Evolutionary conservation across 2,797 vertebrate genomes (phyloP).

Genomic region (Ispidina lecontei): DNA sequence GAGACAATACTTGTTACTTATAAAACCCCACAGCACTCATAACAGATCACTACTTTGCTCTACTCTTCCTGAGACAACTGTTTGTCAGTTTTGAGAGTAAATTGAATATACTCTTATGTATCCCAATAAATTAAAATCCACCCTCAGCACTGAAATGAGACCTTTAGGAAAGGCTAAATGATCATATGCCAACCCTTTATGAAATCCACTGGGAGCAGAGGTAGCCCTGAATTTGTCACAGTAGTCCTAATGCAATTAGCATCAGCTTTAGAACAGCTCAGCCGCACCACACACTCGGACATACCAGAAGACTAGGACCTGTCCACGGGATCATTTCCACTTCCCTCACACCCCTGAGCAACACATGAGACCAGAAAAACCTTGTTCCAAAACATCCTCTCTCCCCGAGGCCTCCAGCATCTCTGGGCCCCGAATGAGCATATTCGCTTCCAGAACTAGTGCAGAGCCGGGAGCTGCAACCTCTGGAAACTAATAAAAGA

Average conservation of each 20-base stretch:
- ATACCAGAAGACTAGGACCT: rapidly evolving
- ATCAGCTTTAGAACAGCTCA: background rate
- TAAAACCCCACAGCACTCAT: background rate
- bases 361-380: background rate
- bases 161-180: background rate
- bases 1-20: background rate
- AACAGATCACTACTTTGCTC: no score
- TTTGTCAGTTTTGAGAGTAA: rapidly evolving
- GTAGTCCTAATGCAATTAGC: rapidly evolving
- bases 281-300: background rate
- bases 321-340: background rate
- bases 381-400: background rate
- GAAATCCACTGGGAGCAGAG: background rate
- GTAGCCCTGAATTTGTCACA: background rate
- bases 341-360: background rate
- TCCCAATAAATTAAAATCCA: background rate
- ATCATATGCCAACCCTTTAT: background rate
- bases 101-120: rapidly evolving
- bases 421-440: rapidly evolving
- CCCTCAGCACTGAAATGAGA: background rate
- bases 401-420: background rate
- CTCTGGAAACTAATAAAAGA: background rate
- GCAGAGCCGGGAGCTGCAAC: background rate
- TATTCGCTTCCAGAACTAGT: background rate
- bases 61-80: background rate